A percentile compares a stretch with the other conserved stretches of the same genome.
phyloP scores from a whole-genome alignment of 64 coral and sea anemone genomes.

The Pocillopora damicornis region DNA sequence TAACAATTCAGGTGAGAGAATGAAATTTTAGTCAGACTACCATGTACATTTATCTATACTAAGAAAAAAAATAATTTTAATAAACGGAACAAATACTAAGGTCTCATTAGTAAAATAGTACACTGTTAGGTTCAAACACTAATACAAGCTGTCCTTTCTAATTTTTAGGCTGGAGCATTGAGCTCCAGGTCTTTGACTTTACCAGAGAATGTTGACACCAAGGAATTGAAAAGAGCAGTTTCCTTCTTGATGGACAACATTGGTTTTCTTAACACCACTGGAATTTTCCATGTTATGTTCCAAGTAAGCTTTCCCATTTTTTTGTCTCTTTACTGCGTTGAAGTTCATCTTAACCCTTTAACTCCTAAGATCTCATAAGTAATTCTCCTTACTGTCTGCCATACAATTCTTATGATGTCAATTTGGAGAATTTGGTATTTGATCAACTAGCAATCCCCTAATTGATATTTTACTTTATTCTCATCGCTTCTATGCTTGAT shows the following conservation, averaged over 20 bases:
- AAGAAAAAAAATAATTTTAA: background rate
- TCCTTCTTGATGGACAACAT: slow-evolving; percentile 91
- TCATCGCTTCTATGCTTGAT: too few relatives aligned
- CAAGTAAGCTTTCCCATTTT: slow-evolving; percentile 45
- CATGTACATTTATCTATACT: too few relatives aligned
- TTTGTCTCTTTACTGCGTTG: background rate
- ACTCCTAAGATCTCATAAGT: too few relatives aligned
- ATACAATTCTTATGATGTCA: too few relatives aligned
- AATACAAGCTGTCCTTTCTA: background rate
- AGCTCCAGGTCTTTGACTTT: slow-evolving; percentile 33
- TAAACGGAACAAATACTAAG: background rate
- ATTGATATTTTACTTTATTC: too few relatives aligned
- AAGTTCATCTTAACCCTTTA: background rate
- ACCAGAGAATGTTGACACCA: slow-evolving; percentile 78
- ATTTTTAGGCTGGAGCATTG: slow-evolving; percentile 30
- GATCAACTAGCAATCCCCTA: too few relatives aligned
- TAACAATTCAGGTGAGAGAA: slow-evolving; percentile 23
- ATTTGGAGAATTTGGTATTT: too few relatives aligned
- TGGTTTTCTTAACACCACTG: slow-evolving; percentile 71
- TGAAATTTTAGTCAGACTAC: too few relatives aligned
- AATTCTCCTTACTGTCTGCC: too few relatives aligned
- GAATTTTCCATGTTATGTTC: slow-evolving; percentile 67
- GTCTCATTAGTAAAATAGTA: background rate
- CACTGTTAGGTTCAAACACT: background rate
- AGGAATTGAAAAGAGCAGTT: slow-evolving; percentile 81